phyloP scores from a whole-genome alignment of 1,140 invertebrate species.

The Pogonognathellus flavescens region DNA sequence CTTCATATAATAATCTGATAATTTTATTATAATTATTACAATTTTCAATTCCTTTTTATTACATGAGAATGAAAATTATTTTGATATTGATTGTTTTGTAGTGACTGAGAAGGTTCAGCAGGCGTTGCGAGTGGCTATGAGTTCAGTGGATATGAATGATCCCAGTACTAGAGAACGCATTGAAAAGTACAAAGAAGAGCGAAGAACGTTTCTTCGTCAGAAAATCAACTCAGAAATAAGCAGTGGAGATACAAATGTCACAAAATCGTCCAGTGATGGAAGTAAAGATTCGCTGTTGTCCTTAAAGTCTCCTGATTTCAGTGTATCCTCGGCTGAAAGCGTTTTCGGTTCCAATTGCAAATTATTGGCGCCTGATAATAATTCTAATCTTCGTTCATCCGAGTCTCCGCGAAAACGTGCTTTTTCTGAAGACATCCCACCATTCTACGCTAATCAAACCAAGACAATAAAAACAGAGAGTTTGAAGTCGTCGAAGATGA shows the following conservation, averaged over 20 bases:
- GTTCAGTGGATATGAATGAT: constrained; percentile 73
- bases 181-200: constrained; percentile 91
- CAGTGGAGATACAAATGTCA: constrained; percentile 70
- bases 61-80: not conserved
- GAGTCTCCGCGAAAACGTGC: constrained; percentile 66
- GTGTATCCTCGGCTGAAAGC: constrained; percentile 51
- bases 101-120: constrained; percentile 63
- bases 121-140: constrained; percentile 67
- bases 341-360: constrained; percentile 67
- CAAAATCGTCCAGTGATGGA: constrained; percentile 65
- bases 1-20: too few relatives aligned
- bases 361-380: constrained; percentile 67
- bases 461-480: constrained; percentile 66
- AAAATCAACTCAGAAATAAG: constrained; percentile 85
- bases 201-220: constrained; percentile 86
- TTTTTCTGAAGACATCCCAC: constrained; percentile 63
- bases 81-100: constrained; percentile 4
- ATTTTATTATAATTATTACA: not conserved
- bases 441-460: constrained; percentile 50
- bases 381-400: not conserved
- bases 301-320: constrained; percentile 51
- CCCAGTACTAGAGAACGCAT: constrained; percentile 80
- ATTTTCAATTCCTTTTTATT: constrained; percentile 10
- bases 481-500: not conserved
- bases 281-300: constrained; percentile 63